Percentiles rank a stretch among this genome's conserved stretches.
Conservation (phyloP, 2,888 invertebrate genomes). For the Ophion obscuratus region DNA sequence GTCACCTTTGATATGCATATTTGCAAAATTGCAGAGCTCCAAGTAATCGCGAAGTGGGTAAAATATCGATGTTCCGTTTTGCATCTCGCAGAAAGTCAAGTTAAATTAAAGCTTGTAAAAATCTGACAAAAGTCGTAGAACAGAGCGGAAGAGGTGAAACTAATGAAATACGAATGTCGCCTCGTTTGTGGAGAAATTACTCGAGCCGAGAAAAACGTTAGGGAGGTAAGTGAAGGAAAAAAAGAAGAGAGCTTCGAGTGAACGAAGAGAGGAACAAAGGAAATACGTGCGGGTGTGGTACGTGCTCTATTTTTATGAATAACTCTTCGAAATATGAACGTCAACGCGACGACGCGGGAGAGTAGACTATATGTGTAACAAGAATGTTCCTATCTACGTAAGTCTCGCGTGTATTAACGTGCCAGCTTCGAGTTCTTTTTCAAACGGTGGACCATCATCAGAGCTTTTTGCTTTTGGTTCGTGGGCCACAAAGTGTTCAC, state of each 20-base stretch:
- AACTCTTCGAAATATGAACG: conserved; percentile 24
- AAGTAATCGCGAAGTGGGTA: too few species aligned
- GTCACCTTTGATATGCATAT: too few species aligned
- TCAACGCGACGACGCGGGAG: conserved; percentile 43
- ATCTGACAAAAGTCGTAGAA: background rate
- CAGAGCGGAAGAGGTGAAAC: background rate
- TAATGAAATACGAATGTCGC: background rate
- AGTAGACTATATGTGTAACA: background rate
- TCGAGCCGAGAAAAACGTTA: background rate
- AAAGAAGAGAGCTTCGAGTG: background rate
- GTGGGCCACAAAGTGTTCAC: conserved; percentile 38
- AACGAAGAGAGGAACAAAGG: conserved; percentile 4
- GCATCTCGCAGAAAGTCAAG: too few species aligned
- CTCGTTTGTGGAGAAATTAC: background rate
- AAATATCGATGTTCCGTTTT: too few species aligned
- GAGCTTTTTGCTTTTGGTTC: conserved; percentile 3
- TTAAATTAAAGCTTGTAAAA: background rate
- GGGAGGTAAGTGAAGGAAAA: background rate
- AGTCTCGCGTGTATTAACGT: conserved; percentile 18
- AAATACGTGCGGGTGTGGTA: background rate
- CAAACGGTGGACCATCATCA: conserved; percentile 34
- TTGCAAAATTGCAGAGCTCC: too few species aligned
- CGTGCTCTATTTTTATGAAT: conserved; percentile 32
- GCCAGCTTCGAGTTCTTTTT: conserved; percentile 22
- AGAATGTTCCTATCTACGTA: background rate